A percentile compares a stretch with the other conserved stretches of the same genome.
phyloP scores from a whole-genome alignment of 2,113 vertebrate species.

The Mormoops blainvillei region DNA sequence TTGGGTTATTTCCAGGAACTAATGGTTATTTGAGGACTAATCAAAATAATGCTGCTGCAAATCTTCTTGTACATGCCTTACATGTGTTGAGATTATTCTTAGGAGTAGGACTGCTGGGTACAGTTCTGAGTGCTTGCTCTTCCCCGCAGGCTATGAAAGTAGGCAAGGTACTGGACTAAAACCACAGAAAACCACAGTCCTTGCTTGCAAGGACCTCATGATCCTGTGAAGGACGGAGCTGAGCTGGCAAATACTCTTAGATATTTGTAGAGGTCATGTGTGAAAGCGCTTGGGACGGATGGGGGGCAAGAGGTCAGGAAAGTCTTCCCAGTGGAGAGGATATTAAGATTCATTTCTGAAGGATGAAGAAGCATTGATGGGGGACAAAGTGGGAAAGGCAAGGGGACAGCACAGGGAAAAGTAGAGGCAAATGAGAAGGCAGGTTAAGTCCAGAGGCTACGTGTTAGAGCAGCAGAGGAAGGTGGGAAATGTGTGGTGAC shows the following conservation, averaged over 20 bases:
- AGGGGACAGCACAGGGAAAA: background rate
- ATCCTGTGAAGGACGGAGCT: background rate
- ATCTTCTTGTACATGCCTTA: background rate
- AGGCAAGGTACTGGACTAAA: background rate
- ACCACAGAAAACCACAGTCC: background rate
- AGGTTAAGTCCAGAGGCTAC: background rate
- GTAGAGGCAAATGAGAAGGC: background rate
- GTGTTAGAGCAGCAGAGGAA: background rate
- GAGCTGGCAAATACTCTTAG: background rate
- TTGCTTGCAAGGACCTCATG: background rate
- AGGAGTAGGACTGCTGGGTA: background rate
- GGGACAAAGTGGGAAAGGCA: background rate
- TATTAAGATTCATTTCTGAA: background rate
- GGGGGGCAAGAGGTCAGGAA: background rate
- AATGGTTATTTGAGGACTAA: background rate
- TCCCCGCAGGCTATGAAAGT: background rate
- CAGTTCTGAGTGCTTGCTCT: background rate
- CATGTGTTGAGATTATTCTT: background rate
- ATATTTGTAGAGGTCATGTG: background rate
- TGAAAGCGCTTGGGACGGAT: background rate
- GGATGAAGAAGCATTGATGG: background rate
- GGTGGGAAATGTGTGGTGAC: background rate
- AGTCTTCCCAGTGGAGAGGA: background rate
- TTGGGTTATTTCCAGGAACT: background rate
- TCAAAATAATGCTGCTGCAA: background rate